Evolutionary conservation across 1,140 invertebrate species (phyloP).

Genomic region (Hormaphis cornu): DNA sequence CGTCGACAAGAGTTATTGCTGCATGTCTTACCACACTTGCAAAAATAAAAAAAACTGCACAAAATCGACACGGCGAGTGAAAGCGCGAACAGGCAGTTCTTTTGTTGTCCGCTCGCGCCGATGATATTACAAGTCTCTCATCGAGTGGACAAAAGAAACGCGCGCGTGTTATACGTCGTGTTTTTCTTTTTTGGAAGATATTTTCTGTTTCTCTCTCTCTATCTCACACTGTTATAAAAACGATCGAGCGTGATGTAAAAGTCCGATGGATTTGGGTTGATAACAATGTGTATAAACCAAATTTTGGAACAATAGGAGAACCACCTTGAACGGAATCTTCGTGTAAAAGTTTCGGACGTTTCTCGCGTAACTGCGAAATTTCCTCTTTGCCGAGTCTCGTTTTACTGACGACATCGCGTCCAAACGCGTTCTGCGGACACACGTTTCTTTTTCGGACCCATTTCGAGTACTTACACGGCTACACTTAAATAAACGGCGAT

Average conservation of each 20-base stretch:
- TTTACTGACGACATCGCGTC: too few species aligned
- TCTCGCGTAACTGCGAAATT: background rate
- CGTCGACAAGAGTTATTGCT: too few species aligned
- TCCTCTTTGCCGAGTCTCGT: background rate
- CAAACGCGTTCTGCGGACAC: too few species aligned
- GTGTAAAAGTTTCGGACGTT: background rate
- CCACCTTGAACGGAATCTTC: slow-evolving; percentile 7
- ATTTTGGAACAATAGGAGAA: slow-evolving; percentile 6
- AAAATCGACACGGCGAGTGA: too few species aligned
- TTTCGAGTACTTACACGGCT: too few species aligned
- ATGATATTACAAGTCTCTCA: background rate
- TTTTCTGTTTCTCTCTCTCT: background rate
- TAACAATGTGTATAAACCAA: background rate
- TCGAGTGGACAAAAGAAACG: background rate
- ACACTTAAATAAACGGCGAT: too few species aligned
- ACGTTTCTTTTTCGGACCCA: too few species aligned
- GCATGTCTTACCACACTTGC: too few species aligned
- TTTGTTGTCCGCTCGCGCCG: background rate
- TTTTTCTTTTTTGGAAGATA: background rate
- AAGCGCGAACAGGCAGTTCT: slow-evolving; percentile 6
- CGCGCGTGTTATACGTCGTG: background rate
- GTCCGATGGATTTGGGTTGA: slow-evolving; percentile 2
- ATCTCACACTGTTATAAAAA: too few species aligned
- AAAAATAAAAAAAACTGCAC: too few species aligned
- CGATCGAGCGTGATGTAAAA: slow-evolving; percentile 12